Evolutionary conservation across 2,797 vertebrate genomes (phyloP).

Genomic region (Ficedula albicollis): DNA sequence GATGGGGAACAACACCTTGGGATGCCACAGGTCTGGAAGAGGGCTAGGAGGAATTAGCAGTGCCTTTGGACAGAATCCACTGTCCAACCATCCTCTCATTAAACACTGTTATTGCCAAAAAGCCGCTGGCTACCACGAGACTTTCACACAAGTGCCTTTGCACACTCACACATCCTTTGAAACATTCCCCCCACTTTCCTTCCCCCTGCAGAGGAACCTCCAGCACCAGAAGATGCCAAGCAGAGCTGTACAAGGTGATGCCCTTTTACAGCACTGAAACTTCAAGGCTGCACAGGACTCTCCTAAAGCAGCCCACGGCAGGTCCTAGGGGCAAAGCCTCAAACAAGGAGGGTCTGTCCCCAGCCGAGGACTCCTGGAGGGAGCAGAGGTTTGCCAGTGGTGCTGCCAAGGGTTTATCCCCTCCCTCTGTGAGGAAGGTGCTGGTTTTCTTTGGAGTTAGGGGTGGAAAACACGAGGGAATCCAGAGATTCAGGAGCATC

Average conservation of each 20-base stretch:
- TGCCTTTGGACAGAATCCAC: not conserved
- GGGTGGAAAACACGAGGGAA: constrained; percentile 34
- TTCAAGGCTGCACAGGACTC: not conserved
- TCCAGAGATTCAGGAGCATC: constrained; percentile 37
- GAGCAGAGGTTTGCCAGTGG: not conserved
- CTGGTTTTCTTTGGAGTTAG: not conserved
- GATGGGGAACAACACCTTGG: fast-evolving
- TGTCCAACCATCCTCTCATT: not conserved
- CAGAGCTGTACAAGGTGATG: not conserved
- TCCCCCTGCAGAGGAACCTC: not conserved
- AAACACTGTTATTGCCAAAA: not conserved
- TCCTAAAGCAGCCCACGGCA: not conserved
- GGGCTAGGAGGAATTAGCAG: not conserved
- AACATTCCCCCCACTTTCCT: not conserved
- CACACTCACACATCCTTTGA: not conserved
- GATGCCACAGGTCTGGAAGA: not conserved
- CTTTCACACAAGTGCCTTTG: not conserved
- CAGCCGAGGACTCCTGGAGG: not conserved
- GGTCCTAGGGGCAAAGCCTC: not conserved
- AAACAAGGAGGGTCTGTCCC: not conserved
- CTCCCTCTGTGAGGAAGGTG: not conserved
- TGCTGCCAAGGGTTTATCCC: not conserved
- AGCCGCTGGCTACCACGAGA: not conserved
- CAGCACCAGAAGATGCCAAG: not conserved
- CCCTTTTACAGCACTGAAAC: not conserved